Base-by-base conservation (phyloP, 2,113 vertebrate species). In the Mugil cephalus region DNA sequence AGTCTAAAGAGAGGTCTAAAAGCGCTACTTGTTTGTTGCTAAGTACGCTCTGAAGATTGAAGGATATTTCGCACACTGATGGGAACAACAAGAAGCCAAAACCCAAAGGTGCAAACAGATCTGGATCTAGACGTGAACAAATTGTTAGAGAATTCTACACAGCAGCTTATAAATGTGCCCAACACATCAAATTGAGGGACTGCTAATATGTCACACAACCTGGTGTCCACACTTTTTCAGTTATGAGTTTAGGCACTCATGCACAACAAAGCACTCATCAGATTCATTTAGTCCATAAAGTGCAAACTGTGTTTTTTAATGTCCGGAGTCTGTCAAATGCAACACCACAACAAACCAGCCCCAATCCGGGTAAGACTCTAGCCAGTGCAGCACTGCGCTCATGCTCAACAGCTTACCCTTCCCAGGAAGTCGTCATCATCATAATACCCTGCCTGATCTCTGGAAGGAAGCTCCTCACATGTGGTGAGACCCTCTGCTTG, bases 361-460 rank as follows among this genome's bases (percentile, higher is more conserved):
- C 54, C 14, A 65, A 66, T 54, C 59, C 69, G 69, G 65, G 68
- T 61, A 43, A 58, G 38, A 74, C 72, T 70, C 24, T 63, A 83
- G 18, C 71, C 76, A 67, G 53, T 58, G 65, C 53, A 83, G 59
- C 34, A 61, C 48, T 40, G 45, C 42, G 48, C 79, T 85, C 92
- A 93, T 93, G 92, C 93, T 88, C 50, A 53, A 55, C 72, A 34
- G 73, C 90, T 94, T 94, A 98, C 98, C 95, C 96, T 95, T 86
- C 93, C 95, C 54, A 98, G 89, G 60, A 94, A 92, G 45, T 93
- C 89, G 43, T 96, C 95, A 54, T 95, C 87, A 74, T 95, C 93
- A 4, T 74, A 92, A 21, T 75, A 90, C 54, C 85, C 93, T 75
- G 85, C 89, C 21, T 85, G 79, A 53, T 89, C 77, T 55, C 91